Evolutionary conservation across 2,888 invertebrate genomes (phyloP).

Genomic region (Exephanes ischioxanthus): DNA sequence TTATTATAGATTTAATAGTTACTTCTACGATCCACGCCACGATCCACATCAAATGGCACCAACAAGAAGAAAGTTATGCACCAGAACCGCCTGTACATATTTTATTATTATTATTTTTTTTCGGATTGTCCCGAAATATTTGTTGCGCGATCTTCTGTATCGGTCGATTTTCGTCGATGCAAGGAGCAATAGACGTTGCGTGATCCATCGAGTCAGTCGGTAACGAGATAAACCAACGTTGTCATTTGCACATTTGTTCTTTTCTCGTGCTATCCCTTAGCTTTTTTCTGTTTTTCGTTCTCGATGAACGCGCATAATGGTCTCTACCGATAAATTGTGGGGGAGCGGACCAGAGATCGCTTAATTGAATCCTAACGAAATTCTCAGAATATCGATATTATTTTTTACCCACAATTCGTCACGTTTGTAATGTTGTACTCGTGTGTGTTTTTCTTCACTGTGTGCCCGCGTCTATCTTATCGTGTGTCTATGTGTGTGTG

Average conservation of each 20-base stretch:
- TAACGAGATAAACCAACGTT: slow-evolving; percentile 34
- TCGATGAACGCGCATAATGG: slow-evolving; percentile 36
- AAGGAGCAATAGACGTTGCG: slow-evolving; percentile 24
- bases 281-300: not conserved
- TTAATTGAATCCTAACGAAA: slow-evolving; percentile 50
- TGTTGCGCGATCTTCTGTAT: slow-evolving; percentile 6
- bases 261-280: not conserved
- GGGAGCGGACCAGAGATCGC: slow-evolving; percentile 41
- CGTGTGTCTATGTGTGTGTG: slow-evolving; percentile 1
- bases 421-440: slow-evolving; percentile 12
- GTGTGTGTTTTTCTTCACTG: slow-evolving; percentile 4
- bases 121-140: slow-evolving; percentile 65
- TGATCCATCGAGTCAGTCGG: slow-evolving; percentile 30
- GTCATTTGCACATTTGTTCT: slow-evolving; percentile 18
- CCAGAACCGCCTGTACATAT: slow-evolving; percentile 60
- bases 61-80: slow-evolving; percentile 56
- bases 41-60: slow-evolving; percentile 64
- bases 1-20: slow-evolving; percentile 47
- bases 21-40: slow-evolving; percentile 58
- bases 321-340: slow-evolving; percentile 35
- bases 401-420: slow-evolving; percentile 41
- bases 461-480: not conserved
- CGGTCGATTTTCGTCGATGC: slow-evolving; percentile 12
- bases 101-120: slow-evolving; percentile 70
- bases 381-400: slow-evolving; percentile 45